Evolutionary conservation across 2,113 vertebrate species (phyloP), one percentile per base, ranked within the genome.

Genomic region (Ovibos moschatus): DNA sequence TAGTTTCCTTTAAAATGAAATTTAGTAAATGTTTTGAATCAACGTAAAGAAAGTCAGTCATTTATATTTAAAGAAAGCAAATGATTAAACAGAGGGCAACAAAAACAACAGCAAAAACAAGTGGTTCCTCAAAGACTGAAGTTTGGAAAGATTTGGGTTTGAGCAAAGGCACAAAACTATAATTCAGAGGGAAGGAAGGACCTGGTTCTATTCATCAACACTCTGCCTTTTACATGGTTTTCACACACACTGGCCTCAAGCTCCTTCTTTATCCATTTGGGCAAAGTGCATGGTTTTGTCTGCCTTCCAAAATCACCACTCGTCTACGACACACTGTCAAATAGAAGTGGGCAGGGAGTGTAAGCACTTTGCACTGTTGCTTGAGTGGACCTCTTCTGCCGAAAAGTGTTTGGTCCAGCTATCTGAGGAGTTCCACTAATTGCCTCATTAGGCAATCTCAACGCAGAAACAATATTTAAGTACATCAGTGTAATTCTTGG

Each of bases 401-500:
- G 87, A 96, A 93, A 96, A 97, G 95, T 78, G 97, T 95, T 93
- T 91, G 96, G 97, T 98, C 97, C 96, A 96, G 97, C 96, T 97
- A 89, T 98, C 97, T 87, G 58, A 98, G 98, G 98, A 96, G 94
- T 96, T 97, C 93, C 43, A 45, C 98, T 98, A 98, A 98, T 98
- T 97, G 98, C 97, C 97, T 98, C 98, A 98, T 98, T 98, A 97
- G 94, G 97, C 83, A 90, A 88, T 98, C 97, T 96, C 95, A 85
- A 64, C 0, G 33, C 94, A 98, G 97, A 98, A 97, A 98, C 97
- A 96, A 85, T 95, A 95, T 98, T 98, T 98, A 98, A 98, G 97
- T 94, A 89, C 95, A 97, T 97, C 98, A 97, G 93, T 51, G 36
- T 78, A 98, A 95, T 97, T 98, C 97, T 64, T 98, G 98, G 96